Conservation (phyloP, 2,113 vertebrate genomes). For the Dendropsophus ebraccatus region DNA sequence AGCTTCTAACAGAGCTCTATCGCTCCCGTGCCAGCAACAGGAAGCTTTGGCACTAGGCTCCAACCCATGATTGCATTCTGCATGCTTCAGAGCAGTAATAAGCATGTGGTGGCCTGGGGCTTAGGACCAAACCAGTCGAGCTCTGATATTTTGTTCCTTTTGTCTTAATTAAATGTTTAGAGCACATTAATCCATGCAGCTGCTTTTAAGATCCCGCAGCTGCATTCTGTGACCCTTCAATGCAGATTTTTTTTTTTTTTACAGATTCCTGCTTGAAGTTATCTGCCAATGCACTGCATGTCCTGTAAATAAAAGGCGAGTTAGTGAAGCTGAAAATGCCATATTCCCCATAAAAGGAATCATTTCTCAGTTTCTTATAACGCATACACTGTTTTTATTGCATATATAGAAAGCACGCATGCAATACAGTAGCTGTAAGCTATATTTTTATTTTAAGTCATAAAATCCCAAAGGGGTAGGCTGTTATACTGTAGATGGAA, state of each 20-base stretch:
- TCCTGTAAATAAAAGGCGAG: constrained; percentile 24
- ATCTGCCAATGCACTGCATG: constrained; percentile 1
- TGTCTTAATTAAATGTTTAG: constrained; percentile 29
- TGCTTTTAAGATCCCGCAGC: constrained; percentile 24
- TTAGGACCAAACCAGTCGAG: not conserved
- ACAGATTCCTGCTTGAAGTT: constrained; percentile 1
- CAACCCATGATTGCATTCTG: constrained; percentile 9
- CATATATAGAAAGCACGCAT: constrained; percentile 58
- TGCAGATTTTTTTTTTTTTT: not conserved
- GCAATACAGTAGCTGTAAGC: constrained; percentile 62
- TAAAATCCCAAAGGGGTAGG: constrained; percentile 64
- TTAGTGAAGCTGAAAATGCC: constrained; percentile 39
- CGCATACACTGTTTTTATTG: constrained; percentile 37
- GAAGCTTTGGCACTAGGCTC: constrained; percentile 6
- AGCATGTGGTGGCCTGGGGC: constrained; percentile 2
- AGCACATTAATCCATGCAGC: constrained; percentile 8
- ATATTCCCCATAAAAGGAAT: not conserved
- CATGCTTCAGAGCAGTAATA: constrained; percentile 21
- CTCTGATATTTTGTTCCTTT: not conserved
- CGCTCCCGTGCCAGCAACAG: constrained; percentile 20
- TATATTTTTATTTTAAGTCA: constrained; percentile 60
- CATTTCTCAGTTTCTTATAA: constrained; percentile 51
- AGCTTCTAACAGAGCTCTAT: constrained; percentile 13
- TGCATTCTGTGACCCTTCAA: not conserved
- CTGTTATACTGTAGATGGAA: constrained; percentile 67